Conservation (phyloP, 64 coral and sea anemone species). For the Dendrophyllia cribrosa region DNA sequence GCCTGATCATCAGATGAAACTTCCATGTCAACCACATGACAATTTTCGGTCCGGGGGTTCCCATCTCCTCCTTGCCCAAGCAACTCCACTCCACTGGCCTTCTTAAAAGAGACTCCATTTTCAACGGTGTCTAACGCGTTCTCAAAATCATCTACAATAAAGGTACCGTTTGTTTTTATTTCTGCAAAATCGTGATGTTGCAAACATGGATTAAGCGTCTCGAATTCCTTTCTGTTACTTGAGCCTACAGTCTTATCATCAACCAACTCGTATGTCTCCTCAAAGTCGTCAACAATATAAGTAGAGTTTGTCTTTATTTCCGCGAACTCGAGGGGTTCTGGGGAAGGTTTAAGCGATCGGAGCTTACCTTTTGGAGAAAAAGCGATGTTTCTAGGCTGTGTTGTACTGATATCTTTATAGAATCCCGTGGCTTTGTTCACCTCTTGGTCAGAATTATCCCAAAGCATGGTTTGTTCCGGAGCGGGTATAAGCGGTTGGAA, state of each 20-base stretch:
- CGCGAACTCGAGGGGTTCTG: background rate
- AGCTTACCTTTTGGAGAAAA: background rate
- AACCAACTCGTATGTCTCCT: background rate
- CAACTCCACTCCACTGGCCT: background rate
- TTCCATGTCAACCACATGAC: background rate
- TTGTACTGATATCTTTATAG: too few species aligned
- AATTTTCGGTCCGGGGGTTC: background rate
- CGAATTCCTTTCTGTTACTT: too few species aligned
- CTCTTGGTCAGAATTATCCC: too few species aligned
- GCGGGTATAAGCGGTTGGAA: too few species aligned
- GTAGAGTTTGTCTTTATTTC: background rate
- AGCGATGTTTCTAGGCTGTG: too few species aligned
- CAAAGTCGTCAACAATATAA: background rate
- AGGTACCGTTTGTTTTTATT: background rate
- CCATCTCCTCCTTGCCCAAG: background rate
- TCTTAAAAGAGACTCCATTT: background rate
- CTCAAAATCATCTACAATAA: background rate
- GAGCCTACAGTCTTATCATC: too few species aligned
- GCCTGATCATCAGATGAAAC: background rate
- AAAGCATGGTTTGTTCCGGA: background rate
- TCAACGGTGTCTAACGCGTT: background rate
- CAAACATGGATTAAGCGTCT: too few species aligned
- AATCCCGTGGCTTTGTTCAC: too few species aligned
- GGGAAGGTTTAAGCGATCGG: background rate
- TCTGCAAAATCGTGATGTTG: background rate